Conservation (phyloP, 2,797 vertebrate species). For the Periophthalmus magnuspinnatus region DNA sequence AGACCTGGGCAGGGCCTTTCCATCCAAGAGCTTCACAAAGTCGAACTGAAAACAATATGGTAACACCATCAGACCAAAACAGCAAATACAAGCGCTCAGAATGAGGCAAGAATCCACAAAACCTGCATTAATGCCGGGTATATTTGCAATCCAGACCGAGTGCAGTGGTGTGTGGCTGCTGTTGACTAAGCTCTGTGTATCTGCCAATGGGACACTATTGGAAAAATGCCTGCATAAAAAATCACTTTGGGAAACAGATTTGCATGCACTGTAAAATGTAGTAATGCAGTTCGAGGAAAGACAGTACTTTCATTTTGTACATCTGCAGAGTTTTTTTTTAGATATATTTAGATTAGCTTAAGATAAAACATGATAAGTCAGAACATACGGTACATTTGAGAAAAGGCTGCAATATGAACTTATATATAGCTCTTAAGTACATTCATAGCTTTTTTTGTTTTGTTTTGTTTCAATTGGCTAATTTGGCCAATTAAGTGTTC, state of each 20-base stretch:
- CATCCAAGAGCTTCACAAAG: slow-evolving; percentile 95
- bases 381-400: background rate
- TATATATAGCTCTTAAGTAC: too few relatives aligned
- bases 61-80: slow-evolving; percentile 29
- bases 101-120: slow-evolving; percentile 7
- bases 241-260: slow-evolving; percentile 4
- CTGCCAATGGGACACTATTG: slow-evolving; percentile 17
- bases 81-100: slow-evolving; percentile 8
- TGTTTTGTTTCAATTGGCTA: background rate
- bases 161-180: slow-evolving; percentile 24
- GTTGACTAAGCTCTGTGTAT: slow-evolving; percentile 25
- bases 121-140: slow-evolving; percentile 18
- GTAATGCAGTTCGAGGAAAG: background rate
- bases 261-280: slow-evolving; percentile 22
- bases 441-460: too few relatives aligned
- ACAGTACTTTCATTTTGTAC: background rate
- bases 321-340: background rate
- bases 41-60: slow-evolving; percentile 83
- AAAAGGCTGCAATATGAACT: too few relatives aligned
- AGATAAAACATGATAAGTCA: background rate
- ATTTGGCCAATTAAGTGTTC: background rate
- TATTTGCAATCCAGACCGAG: slow-evolving; percentile 13
- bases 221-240: slow-evolving; percentile 22
- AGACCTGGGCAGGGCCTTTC: slow-evolving; percentile 89
- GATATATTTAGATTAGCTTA: background rate